These are phyloP conservation scores for Halichoerus grypus DNA, from an alignment of 2,113 vertebrate genomes.

Conservation along the genomic window DNA sequence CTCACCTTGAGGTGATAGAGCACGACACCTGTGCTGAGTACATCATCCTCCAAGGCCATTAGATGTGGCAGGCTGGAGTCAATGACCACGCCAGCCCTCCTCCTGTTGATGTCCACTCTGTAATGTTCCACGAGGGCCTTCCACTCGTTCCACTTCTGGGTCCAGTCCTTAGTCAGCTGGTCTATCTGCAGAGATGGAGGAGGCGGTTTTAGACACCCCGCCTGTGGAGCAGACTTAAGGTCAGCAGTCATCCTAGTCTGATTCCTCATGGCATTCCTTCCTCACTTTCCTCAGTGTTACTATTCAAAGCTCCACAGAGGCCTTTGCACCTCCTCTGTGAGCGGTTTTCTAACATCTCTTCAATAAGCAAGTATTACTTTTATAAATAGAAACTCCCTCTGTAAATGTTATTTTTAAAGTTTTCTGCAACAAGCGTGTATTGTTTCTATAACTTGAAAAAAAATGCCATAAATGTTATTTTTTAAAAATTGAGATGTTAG, in stretches of 20 bases:
- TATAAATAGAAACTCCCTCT: constrained; percentile 9
- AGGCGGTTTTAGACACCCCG: background rate
- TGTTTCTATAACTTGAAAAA: constrained; percentile 35
- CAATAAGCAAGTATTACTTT: constrained; percentile 40
- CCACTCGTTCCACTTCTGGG: constrained; percentile 93
- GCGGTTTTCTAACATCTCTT: constrained; percentile 31
- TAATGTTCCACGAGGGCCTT: constrained; percentile 94
- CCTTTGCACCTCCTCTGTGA: background rate
- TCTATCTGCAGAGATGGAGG: constrained; percentile 90
- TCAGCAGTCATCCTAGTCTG: background rate
- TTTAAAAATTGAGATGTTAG: background rate
- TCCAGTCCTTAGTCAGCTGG: constrained; percentile 96
- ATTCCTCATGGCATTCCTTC: background rate
- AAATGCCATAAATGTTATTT: background rate
- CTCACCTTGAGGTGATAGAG: constrained; percentile 97
- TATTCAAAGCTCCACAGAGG: background rate
- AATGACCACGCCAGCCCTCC: constrained; percentile 93
- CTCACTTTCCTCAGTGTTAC: background rate
- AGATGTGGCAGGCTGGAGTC: constrained; percentile 95
- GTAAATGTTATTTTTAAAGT: constrained; percentile 50
- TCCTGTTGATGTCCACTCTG: constrained; percentile 95
- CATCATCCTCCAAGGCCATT: constrained; percentile 93
- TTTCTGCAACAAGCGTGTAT: background rate
- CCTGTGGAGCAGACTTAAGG: background rate
- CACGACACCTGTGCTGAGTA: constrained; percentile 96